Evolutionary conservation across 2,113 vertebrate genomes (phyloP).

Genomic region (Ceyx melanurus): DNA sequence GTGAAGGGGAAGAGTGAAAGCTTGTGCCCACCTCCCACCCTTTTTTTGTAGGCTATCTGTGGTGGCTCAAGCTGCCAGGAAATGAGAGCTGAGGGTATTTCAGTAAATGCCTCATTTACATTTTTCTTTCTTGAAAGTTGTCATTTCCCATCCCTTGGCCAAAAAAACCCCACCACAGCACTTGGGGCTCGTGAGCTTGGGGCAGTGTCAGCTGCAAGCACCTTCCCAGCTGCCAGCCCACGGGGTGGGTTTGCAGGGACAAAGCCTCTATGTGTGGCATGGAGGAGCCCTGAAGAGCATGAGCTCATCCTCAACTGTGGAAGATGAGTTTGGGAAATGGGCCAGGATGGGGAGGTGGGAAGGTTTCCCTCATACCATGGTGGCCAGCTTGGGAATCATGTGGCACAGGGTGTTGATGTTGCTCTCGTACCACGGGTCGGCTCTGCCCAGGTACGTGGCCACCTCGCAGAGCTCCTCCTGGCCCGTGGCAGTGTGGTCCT

Average conservation of each 20-base stretch:
- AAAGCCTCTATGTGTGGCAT: not conserved
- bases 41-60: not conserved
- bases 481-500: not conserved
- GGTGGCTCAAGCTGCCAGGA: not conserved
- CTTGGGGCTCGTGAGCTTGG: not conserved
- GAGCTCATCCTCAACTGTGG: fast-evolving
- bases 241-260: not conserved
- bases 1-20: fast-evolving
- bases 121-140: not conserved
- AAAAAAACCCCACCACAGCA: not conserved
- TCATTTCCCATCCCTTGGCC: not conserved
- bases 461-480: slow-evolving; percentile 74
- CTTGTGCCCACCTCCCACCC: not conserved
- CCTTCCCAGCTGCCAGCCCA: fast-evolving
- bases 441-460: slow-evolving; percentile 85
- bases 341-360: not conserved
- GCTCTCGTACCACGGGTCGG: slow-evolving; percentile 90
- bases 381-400: slow-evolving; percentile 86
- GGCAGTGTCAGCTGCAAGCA: not conserved
- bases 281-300: not conserved
- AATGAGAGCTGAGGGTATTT: not conserved
- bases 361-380: slow-evolving; percentile 78
- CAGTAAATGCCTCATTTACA: not conserved
- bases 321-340: not conserved
- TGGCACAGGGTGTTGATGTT: slow-evolving; percentile 85